Evolutionary conservation across 2,888 invertebrate species (phyloP), one percentile per base, ranked within the genome.

Genomic region (Heliconius aoede): DNA sequence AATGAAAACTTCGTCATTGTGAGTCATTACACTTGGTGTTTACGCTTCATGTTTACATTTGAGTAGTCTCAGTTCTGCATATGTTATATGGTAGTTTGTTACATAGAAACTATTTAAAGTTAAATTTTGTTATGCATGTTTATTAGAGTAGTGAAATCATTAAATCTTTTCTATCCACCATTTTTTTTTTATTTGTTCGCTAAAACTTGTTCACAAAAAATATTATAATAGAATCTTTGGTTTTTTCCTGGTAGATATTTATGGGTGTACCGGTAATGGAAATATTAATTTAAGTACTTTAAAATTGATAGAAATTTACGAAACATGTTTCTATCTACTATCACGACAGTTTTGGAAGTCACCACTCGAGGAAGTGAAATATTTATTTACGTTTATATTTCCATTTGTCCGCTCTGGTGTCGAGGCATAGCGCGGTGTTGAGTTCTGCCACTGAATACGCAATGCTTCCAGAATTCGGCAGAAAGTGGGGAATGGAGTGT

Each of bases 1-100:
- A 93, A 94, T 92, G 92, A 93, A 88, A 87, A 87, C 89, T 87
- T 89, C 91, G 91, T 92, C 93, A 93, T 92, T 87, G 94, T 94
- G 94, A 94, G 93, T 94, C 94, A 94, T 87, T 88, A 85, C 88
- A 84, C 87, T 88, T 89, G 85, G 85, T 92, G 92, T 92, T 91
- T 92, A 91, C 88, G 89, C 90, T 93, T 92, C 87, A 89, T 93
- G 92, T 93, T 93, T 92, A 92, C 91, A 84, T 88, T 89, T 83
- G 81, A 82, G 83, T 85, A 86, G 84, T 86, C 85, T 86, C 82
- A 84, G 82, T 82, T 81, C 83, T 82, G 86, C 84, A 82, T 83
- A 83, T 83, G 84, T 80, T 82, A 82, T 83, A 83, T 83, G 84
- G 80, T 82, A 80, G 80, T 83, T 82, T 85, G 81, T 81, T 90